Evolutionary conservation across 1,140 invertebrate genomes (phyloP), one percentile per base, ranked within the genome.

Genomic region (Polyergus mexicanus): DNA sequence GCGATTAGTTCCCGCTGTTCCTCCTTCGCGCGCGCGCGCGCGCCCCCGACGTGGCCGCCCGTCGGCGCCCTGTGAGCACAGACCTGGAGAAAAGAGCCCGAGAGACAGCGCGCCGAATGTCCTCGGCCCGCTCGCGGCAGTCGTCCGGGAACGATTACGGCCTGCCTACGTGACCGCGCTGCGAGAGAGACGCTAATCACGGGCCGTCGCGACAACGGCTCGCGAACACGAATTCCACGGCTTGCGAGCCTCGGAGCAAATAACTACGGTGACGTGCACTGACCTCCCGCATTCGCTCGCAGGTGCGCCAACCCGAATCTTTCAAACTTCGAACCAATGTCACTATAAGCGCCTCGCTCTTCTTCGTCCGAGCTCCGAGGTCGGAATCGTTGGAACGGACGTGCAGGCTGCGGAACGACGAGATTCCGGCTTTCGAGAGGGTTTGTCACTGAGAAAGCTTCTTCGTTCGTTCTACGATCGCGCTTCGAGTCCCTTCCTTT

Each of bases 211-310:
- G 41, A 47, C 13, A 77, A 63, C 32, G 28, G 47, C 77, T 51
- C 47, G 47, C 60, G 56, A 58, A 86, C 81, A 83, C 86, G 71
- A 88, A 92, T 92, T 89, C 78, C 86, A 90, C 75, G 71, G 84
- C 85, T 89, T 1, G 25, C n/a, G 25, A 28, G 25, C 25, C 25
- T 28, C 84, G 74, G 89, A 91, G 91, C 91, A 92, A 92, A 92
- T 93, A 93, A 93, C 90, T 94, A 88, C 92, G 47, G 93, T 94
- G 94, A 94, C 93, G 94, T 94, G 74, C 93, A 94, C 94, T 94
- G 92, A 94, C 92, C 92, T 93, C 93, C 89, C 89, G 87, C 90
- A 72, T 86, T 65, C 77, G 71, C 71, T 89, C 66, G 81, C 89
- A 86, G 83, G 72, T 41, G 41, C 44, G 60, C 68, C 74, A 90